These are phyloP conservation scores for Drosophila trapezifrons DNA, from an alignment of 1,140 invertebrate genomes.

Conservation along the genomic window DNA sequence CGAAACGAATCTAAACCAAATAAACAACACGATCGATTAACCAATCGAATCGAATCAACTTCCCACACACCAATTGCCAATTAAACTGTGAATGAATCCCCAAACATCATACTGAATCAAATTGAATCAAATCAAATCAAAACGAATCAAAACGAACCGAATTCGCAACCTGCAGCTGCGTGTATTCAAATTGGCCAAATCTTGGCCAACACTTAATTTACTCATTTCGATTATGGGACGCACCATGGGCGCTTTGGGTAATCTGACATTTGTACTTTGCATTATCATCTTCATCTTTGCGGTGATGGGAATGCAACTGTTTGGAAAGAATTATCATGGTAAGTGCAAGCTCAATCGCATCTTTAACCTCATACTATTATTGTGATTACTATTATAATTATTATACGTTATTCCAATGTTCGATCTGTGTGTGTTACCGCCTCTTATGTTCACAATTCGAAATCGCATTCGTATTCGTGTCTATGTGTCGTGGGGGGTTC, in stretches of 20 bases:
- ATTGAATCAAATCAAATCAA: slow-evolving; percentile 22
- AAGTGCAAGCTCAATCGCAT: slow-evolving; percentile 77
- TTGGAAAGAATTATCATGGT: slow-evolving; percentile 96
- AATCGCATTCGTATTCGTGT: not conserved
- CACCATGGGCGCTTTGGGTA: slow-evolving; percentile 97
- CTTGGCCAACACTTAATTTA: slow-evolving; percentile 98
- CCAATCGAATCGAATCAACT: slow-evolving; percentile 18
- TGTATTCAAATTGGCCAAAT: slow-evolving; percentile 99
- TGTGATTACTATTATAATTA: not conserved
- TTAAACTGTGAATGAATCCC: slow-evolving; percentile 35
- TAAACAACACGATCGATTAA: slow-evolving; percentile 26
- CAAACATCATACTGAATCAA: slow-evolving; percentile 11
- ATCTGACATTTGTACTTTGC: slow-evolving; percentile 96
- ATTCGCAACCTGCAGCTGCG: slow-evolving; percentile 89
- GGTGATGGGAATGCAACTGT: slow-evolving; percentile 98
- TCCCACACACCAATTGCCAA: slow-evolving; percentile 31
- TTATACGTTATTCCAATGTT: slow-evolving; percentile 6
- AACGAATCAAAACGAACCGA: slow-evolving; percentile 29
- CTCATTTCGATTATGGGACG: slow-evolving; percentile 98
- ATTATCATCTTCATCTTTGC: slow-evolving; percentile 99
- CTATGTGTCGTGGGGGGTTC: not conserved
- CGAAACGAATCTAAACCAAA: slow-evolving; percentile 25
- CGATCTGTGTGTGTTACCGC: slow-evolving; percentile 9
- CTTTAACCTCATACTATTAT: slow-evolving; percentile 2
- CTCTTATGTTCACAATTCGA: slow-evolving; percentile 21